These are phyloP conservation scores for Pseudomyrmex cubaensis DNA, from an alignment of 1,140 invertebrate species.

Conservation along the genomic window DNA sequence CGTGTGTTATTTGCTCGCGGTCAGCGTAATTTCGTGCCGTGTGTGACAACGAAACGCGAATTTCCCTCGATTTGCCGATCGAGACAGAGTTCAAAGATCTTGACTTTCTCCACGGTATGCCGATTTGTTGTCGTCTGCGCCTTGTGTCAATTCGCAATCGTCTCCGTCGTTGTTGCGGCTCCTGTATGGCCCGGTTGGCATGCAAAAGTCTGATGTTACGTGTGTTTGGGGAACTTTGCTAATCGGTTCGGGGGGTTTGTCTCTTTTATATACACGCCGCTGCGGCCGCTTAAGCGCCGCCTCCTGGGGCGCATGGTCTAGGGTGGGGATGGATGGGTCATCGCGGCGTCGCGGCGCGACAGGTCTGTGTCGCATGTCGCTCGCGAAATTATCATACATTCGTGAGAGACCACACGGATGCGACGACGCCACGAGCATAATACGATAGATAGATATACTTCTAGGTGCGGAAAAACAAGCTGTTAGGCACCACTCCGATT, in stretches of 20 bases:
- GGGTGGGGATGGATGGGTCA: conserved; percentile 51
- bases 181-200: conserved; percentile 1
- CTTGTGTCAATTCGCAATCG: background rate
- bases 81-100: conserved; percentile 20
- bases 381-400: conserved; percentile 62
- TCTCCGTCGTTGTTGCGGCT: background rate
- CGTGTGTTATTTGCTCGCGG: no score
- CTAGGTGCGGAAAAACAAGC: no score
- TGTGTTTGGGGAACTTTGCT: conserved; percentile 79
- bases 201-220: conserved; percentile 68
- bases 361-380: conserved; percentile 3
- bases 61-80: background rate
- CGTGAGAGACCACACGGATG: conserved; percentile 15
- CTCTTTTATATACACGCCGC: conserved; percentile 81
- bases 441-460: no score
- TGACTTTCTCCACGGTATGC: background rate
- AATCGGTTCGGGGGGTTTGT: conserved; percentile 82
- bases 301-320: conserved; percentile 58
- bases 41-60: background rate
- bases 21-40: background rate
- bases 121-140: background rate
- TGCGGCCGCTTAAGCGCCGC: conserved; percentile 72
- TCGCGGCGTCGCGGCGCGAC: conserved; percentile 14
- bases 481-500: no score
- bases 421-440: background rate